Evolutionary conservation across 1,140 invertebrate species (phyloP).

Genomic region (Zophobas atratus): DNA sequence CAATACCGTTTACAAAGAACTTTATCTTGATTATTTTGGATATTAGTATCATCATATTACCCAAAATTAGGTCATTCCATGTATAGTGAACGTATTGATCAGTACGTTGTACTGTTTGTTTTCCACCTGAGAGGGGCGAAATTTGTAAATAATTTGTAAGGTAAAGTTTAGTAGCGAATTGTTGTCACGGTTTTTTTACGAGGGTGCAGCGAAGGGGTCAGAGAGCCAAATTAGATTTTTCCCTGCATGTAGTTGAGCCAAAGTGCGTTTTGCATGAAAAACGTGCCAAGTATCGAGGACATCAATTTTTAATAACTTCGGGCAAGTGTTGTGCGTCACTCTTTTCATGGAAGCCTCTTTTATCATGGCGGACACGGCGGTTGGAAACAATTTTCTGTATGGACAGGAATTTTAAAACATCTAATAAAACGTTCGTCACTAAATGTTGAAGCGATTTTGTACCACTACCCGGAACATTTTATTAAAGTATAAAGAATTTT

Average conservation of each 20-base stretch:
- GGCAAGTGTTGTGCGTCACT: constrained; percentile 6
- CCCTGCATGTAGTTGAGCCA: constrained; percentile 10
- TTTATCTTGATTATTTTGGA: too few species aligned
- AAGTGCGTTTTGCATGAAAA: constrained; percentile 32
- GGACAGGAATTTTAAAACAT: too few species aligned
- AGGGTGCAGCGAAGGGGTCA: constrained; percentile 5
- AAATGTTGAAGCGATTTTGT: too few species aligned
- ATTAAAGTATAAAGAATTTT: too few species aligned
- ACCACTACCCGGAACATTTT: too few species aligned
- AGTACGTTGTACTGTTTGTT: constrained; percentile 8
- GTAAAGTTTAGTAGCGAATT: constrained; percentile 12
- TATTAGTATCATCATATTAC: too few species aligned
- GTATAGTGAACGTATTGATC: not conserved
- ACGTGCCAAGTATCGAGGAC: constrained; percentile 19
- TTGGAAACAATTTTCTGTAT: not conserved
- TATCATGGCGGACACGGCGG: not conserved
- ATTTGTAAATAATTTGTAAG: constrained; percentile 9
- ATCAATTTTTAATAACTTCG: constrained; percentile 33
- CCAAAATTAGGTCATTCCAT: not conserved
- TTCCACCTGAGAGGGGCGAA: not conserved
- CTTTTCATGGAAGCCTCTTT: not conserved
- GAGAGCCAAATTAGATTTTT: constrained; percentile 24
- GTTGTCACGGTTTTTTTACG: constrained; percentile 7
- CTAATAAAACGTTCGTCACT: too few species aligned
- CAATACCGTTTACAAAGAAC: too few species aligned